These are phyloP conservation scores for Malaclemys terrapin DNA, from an alignment of 2,113 vertebrate species.

Conservation along the genomic window DNA sequence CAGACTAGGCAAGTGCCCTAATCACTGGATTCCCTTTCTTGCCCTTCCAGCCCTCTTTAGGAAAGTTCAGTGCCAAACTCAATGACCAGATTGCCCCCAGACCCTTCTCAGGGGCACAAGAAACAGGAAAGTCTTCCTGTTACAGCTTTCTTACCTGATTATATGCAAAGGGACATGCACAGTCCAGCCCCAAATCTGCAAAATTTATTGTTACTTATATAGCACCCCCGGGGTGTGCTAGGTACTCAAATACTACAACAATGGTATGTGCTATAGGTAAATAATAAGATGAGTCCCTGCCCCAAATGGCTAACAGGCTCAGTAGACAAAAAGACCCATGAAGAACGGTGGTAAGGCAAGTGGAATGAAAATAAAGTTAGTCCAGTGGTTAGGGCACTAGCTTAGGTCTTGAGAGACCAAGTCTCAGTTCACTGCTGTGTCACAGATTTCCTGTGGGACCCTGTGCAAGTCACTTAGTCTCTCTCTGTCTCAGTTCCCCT, in stretches of 20 bases:
- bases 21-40: neutral
- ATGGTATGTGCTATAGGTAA: neutral
- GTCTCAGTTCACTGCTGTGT: neutral
- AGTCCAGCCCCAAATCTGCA: neutral
- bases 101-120: neutral
- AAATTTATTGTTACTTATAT: neutral
- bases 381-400: neutral
- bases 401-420: neutral
- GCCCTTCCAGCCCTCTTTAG: neutral
- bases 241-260: neutral
- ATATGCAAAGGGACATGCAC: neutral
- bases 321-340: neutral
- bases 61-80: neutral
- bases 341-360: neutral
- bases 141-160: neutral
- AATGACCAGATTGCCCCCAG: neutral
- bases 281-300: neutral
- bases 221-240: neutral
- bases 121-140: neutral
- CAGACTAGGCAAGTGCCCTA: rapidly evolving
- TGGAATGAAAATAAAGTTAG: neutral
- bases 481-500: neutral
- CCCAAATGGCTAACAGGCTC: neutral
- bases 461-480: neutral
- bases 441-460: neutral